Percentiles rank a stretch among this genome's conserved stretches.
Conservation (phyloP, 2,888 invertebrate species). For the Caenorhabditis drosophilae region DNA sequence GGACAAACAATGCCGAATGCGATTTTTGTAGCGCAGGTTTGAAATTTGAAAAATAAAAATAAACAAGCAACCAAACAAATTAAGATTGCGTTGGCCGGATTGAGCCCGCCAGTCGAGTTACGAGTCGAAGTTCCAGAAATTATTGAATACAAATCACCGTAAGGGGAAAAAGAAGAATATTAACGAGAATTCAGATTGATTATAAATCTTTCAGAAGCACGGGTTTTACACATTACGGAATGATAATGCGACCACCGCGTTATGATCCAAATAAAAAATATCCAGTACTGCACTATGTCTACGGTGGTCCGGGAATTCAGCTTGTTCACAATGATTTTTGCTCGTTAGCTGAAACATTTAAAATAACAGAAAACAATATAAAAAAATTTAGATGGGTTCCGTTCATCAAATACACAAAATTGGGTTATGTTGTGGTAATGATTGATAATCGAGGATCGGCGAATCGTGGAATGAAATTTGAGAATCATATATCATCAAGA, state of each 20-base stretch:
- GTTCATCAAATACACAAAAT: constrained; percentile 92
- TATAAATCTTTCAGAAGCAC: constrained; percentile 15
- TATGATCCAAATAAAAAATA: constrained; percentile 33
- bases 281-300: constrained; percentile 93
- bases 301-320: constrained; percentile 98
- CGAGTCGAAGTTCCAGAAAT: too few relatives aligned
- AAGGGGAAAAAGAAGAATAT: background rate
- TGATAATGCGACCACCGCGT: constrained; percentile 39
- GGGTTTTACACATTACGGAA: constrained; percentile 33
- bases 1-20: constrained; percentile 21
- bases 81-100: too few relatives aligned
- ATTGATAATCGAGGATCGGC: constrained; percentile 94
- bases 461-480: constrained; percentile 89
- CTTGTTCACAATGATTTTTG: constrained; percentile 81
- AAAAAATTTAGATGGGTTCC: constrained; percentile 36
- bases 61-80: too few relatives aligned
- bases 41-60: too few relatives aligned
- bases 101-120: too few relatives aligned
- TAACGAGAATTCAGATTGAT: too few relatives aligned
- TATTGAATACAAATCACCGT: constrained; percentile 33
- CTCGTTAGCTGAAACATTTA: constrained; percentile 34
- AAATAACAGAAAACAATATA: constrained; percentile 1
- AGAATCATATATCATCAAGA: constrained; percentile 84
- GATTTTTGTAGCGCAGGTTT: constrained; percentile 6
- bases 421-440: constrained; percentile 93